A percentile compares a stretch with the other conserved stretches of the same genome.
Conservation (phyloP, 2,888 invertebrate genomes). For the Phlogophora meticulosa region DNA sequence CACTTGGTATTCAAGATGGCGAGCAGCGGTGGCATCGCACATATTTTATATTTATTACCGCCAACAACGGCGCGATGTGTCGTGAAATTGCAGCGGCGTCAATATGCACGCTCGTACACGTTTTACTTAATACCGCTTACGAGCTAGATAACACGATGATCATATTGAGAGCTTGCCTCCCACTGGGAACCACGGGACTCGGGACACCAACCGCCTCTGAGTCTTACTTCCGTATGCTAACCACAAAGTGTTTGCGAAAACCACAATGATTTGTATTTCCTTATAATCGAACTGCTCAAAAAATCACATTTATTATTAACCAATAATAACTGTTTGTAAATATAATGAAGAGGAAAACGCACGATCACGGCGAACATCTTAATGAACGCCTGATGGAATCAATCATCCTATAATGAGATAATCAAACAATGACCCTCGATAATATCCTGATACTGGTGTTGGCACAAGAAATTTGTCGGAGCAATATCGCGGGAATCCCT, state of each 20-base stretch:
- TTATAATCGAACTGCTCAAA: not conserved
- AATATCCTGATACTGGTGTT: constrained; percentile 86
- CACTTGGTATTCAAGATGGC: constrained; percentile 83
- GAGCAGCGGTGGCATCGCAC: constrained; percentile 74
- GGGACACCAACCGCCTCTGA: not conserved
- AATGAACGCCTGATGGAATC: constrained; percentile 85
- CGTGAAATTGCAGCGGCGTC: constrained; percentile 81
- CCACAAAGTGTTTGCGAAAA: not conserved
- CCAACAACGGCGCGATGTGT: constrained; percentile 77
- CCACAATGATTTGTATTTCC: constrained; percentile 14
- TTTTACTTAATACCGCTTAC: constrained; percentile 70
- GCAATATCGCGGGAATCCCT: constrained; percentile 85
- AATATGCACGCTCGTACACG: constrained; percentile 74
- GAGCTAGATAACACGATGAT: constrained; percentile 65
- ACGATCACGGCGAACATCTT: constrained; percentile 67
- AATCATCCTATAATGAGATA: constrained; percentile 88
- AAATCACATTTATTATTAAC: constrained; percentile 35
- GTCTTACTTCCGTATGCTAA: not conserved
- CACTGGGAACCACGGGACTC: not conserved
- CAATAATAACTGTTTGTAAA: constrained; percentile 60
- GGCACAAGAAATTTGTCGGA: constrained; percentile 89
- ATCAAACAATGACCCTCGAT: constrained; percentile 89
- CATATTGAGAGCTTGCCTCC: constrained; percentile 45
- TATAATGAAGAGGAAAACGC: constrained; percentile 55
- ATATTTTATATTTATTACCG: constrained; percentile 89